phyloP scores from a whole-genome alignment of 2,888 invertebrate genomes.

The Coenonympha glycerion region DNA sequence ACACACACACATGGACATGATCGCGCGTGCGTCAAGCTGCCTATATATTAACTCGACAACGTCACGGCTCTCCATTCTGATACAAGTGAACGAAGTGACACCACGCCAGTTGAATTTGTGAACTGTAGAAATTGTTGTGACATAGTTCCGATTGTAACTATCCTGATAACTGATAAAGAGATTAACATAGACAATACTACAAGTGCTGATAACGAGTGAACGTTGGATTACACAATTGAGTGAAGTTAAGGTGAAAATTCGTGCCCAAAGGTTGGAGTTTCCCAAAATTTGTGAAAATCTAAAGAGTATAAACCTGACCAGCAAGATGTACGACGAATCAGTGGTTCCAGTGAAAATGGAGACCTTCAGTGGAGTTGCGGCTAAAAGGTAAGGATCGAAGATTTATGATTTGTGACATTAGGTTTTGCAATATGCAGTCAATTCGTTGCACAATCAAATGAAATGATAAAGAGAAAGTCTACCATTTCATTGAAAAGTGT shows the following conservation, averaged over 20 bases:
- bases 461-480: not conserved
- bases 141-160: slow-evolving; percentile 41
- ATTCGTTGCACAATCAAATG: not conserved
- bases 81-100: slow-evolving; percentile 38
- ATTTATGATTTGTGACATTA: not conserved
- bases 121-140: slow-evolving; percentile 71
- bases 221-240: slow-evolving; percentile 34
- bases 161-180: slow-evolving; percentile 17
- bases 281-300: slow-evolving; percentile 51
- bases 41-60: slow-evolving; percentile 40
- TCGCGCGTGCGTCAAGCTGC: slow-evolving; percentile 39
- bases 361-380: slow-evolving; percentile 65
- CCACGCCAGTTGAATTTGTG: slow-evolving; percentile 42
- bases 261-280: slow-evolving; percentile 39
- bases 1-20: slow-evolving; percentile 50
- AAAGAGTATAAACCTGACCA: slow-evolving; percentile 52
- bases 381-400: slow-evolving; percentile 58
- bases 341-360: slow-evolving; percentile 67
- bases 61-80: slow-evolving; percentile 45
- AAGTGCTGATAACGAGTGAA: slow-evolving; percentile 36
- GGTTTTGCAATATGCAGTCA: slow-evolving; percentile 16
- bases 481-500: too few species aligned
- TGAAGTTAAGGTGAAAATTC: slow-evolving; percentile 49
- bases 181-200: not conserved
- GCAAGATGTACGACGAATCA: slow-evolving; percentile 65